phyloP scores from a whole-genome alignment of 2,113 vertebrate species.

The Oriolus oriolus region DNA sequence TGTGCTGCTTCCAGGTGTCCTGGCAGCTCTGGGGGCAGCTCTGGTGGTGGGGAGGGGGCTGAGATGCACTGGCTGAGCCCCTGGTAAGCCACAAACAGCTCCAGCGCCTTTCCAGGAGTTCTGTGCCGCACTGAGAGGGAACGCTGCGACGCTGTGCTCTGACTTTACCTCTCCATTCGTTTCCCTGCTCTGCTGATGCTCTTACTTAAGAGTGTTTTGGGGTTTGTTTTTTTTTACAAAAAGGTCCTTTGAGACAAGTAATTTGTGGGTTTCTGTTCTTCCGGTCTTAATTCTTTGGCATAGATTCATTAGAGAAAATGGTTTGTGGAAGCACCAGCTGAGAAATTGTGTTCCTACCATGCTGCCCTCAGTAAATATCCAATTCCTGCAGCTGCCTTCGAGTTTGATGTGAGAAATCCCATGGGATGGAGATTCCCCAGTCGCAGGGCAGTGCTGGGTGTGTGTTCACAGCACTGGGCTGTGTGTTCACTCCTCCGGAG shows the following conservation, averaged over 20 bases:
- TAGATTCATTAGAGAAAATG: background rate
- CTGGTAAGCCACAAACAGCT: background rate
- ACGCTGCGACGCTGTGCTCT: fast-evolving
- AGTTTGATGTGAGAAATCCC: fast-evolving
- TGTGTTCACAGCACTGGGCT: background rate
- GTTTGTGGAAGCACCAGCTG: background rate
- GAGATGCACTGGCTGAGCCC: background rate
- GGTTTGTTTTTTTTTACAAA: no score
- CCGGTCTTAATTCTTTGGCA: background rate
- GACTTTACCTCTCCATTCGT: background rate
- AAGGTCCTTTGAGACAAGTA: background rate
- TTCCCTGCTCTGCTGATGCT: fast-evolving
- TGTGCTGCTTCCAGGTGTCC: background rate
- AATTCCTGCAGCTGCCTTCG: background rate
- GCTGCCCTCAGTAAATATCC: background rate
- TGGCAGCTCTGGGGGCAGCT: background rate
- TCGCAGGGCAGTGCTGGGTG: background rate
- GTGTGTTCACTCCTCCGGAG: background rate
- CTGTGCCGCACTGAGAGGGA: background rate
- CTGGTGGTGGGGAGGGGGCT: background rate
- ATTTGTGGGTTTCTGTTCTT: fast-evolving
- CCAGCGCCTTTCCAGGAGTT: background rate
- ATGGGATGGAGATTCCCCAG: fast-evolving
- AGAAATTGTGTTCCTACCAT: background rate
- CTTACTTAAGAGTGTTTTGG: background rate